These are phyloP conservation scores for Parnassius apollo DNA, from an alignment of 2,888 invertebrate genomes.

Conservation along the genomic window DNA sequence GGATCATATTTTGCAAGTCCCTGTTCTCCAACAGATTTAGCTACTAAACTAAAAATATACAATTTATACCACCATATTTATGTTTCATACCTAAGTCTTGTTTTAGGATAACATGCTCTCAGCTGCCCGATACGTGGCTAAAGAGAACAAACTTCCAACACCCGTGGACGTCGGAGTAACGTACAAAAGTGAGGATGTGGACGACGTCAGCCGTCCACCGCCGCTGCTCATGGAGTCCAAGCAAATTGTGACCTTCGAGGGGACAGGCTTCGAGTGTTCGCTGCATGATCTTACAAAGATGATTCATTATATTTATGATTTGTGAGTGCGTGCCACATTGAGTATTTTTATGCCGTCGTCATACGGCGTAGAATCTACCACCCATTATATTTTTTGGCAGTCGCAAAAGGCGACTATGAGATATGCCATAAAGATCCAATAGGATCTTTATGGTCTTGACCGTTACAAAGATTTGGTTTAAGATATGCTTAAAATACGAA, in stretches of 20 bases:
- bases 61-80: too few species aligned
- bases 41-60: too few species aligned
- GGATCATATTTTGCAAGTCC: background rate
- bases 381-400: too few species aligned
- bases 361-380: too few species aligned
- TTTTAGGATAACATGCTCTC: constrained; percentile 67
- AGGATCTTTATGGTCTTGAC: too few species aligned
- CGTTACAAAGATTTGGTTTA: too few species aligned
- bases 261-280: constrained; percentile 49
- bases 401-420: too few species aligned
- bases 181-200: constrained; percentile 42
- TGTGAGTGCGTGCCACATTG: constrained; percentile 56
- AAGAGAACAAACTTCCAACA: constrained; percentile 45
- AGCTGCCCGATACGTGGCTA: constrained; percentile 53
- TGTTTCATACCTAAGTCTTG: too few species aligned
- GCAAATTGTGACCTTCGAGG: constrained; percentile 48
- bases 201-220: constrained; percentile 27
- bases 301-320: constrained; percentile 72
- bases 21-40: background rate
- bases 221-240: constrained; percentile 25
- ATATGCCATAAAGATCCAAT: too few species aligned
- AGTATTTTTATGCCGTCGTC: too few species aligned
- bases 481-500: too few species aligned
- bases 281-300: constrained; percentile 58
- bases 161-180: constrained; percentile 53